Evolutionary conservation across 2,888 invertebrate genomes (phyloP), one percentile per base, ranked within the genome.

Genomic region (Trissolcus japonicus): DNA sequence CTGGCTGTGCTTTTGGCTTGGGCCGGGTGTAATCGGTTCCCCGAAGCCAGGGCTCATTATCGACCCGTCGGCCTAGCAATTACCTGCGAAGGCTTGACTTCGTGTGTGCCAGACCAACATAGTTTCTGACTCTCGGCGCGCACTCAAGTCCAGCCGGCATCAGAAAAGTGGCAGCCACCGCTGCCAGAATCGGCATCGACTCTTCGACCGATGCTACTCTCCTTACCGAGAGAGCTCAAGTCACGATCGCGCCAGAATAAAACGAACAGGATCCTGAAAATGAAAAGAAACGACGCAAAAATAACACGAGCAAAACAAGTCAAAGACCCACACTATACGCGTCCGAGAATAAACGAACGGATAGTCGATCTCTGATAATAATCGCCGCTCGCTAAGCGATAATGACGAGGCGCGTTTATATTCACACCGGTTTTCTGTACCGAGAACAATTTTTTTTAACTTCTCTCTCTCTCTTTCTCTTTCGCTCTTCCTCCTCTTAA

Each of bases 11-110:
- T 87, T 86, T 86, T 84, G 87, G 84, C 84, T 86, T 81, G 86
- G 86, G 85, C 86, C 87, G 86, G 86, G 86, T 86, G 88, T 89
- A 89, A 89, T 89, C 89, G 89, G 88, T 89, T 88, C 89, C 86
- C 83, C 89, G 89, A 89, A 88, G 87, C 88, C 88, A 85, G 85
- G 87, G 87, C 89, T 89, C 89, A 89, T 89, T 89, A 89, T 88
- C 89, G 89, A 88, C 89, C 89, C 89, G 88, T 87, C 89, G 89
- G 89, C 87, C 88, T 87, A 87, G 88, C 89, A 89, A 89, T 89
- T 89, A 88, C 89, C 88, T 88, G 88, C 86, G 86, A 86, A 86
- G 84, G 86, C 86, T 87, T 84, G 82, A 84, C 86, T 87, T 84
- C 83, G 85, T 86, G 84, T 86, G 84, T 85, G 85, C 84, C 83